Evolutionary conservation across 2,113 vertebrate species (phyloP), one percentile per base, ranked within the genome.

Genomic region (Catharus bicknelli): DNA sequence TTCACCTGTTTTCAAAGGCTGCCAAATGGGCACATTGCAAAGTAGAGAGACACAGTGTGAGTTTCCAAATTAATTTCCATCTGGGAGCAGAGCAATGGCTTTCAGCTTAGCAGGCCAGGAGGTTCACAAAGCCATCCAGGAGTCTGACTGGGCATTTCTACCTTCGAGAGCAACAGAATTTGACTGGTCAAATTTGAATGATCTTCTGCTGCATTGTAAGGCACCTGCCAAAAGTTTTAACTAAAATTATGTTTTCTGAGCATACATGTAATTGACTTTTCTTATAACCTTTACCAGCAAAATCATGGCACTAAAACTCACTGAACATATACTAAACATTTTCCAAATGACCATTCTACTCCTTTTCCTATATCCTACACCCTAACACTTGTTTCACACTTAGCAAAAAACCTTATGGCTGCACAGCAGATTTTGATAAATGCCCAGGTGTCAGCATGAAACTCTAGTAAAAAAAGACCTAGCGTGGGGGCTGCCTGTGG

Each of bases 251-350:
- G 64, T 86, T 97, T 95, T 91, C 92, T 23, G 50, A 92, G 72
- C 90, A 87, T 42, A 91, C 38, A 42, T 86, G 38, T 38, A 38
- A 92, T 86, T 96, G 96, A 97, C 95, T 97, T 96, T 97, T 96
- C 91, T 80, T 83, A 95, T 97, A 96, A 97, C 74, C 83, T 97
- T 97, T 97, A 92, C 76, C 94, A 92, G 93, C 67, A 94, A 97
- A 97, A 97, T 97, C 92, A 61, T 94, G 87, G 87, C 95, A 94
- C 87, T 90, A 96, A 97, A 97, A 95, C 61, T 87, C 96, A 96
- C 55, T 1, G 2, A 97, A 94, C 67, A 94, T 94, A 92, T 83
- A 83, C 85, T 97, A 95, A 97, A 95, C 66, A 45, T 90, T 94
- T 85, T 70, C n/a, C 9, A 89, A 45, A 57, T 47, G 84, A n/a